Evolutionary conservation across 2,797 vertebrate species (phyloP), one percentile per base, ranked within the genome.

Genomic region (Clarias fuscus): DNA sequence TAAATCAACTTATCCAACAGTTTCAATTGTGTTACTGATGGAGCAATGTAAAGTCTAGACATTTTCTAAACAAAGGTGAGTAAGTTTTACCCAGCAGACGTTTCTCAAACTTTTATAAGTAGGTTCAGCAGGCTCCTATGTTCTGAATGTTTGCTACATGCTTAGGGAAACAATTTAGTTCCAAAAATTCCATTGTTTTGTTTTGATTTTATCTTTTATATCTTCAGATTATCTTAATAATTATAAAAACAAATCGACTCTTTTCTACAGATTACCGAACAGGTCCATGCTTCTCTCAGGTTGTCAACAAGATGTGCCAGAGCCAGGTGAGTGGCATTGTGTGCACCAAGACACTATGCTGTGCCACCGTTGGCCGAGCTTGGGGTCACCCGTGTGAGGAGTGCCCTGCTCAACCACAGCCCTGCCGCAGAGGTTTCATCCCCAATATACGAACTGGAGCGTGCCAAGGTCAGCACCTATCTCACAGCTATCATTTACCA

Each of bases 331-430:
- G 93, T 0, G 94, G 94, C 62, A 95, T 95, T 33, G 93, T 95
- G 77, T 95, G 95, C 92, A 96, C 95, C 5, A 96, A 96, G 90
- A 92, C 93, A 0, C 93, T 96, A 37, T 96, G 95, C 88, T 96
- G 95, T 90, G 94, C 94, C 88, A 96, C 95, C 0, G 86, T 95
- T 82, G 95, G 95, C 3, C 92, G 90, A 13, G 95, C 95, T 0
- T 96, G 95, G 95, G 95, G 95, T 67, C 93, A 96, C 73, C 94
- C 94, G 5, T 96, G 95, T 85, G 95, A 96, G 88, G 94, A 89
- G 91, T 96, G 95, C 56, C 95, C 95, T 43, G 90, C 92, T 86
- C 94, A 95, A 85, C 94, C 94, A 65, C 93, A 94, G 30, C 94
- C 95, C 0, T 96, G 95, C 84, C 93, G 94, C 27, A 93, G 93